Conservation (phyloP, 2,113 vertebrate species). For the Pedionomus torquatus region DNA sequence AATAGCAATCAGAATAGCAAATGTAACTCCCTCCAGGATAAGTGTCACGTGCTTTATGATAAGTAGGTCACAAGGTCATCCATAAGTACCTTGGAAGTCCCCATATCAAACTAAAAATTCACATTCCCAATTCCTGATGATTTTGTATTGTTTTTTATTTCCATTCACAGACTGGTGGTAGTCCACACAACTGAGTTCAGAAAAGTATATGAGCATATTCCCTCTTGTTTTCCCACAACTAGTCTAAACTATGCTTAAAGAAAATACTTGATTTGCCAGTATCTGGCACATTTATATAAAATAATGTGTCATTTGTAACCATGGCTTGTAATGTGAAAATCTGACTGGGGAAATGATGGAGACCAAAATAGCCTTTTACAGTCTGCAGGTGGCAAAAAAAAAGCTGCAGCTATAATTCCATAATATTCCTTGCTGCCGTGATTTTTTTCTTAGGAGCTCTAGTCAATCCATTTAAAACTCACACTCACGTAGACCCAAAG, state of each 20-base stretch:
- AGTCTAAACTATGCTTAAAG: neutral
- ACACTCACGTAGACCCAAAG: neutral
- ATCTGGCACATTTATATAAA: slow-evolving; percentile 16
- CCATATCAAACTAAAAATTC: neutral
- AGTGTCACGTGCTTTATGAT: neutral
- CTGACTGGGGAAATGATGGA: neutral
- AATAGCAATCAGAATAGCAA: neutral
- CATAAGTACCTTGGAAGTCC: neutral
- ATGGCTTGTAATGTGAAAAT: slow-evolving; percentile 28
- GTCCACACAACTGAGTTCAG: neutral
- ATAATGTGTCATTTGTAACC: slow-evolving; percentile 30
- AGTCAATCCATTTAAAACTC: neutral
- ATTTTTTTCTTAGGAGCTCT: neutral
- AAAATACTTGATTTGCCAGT: neutral
- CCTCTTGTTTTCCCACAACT: neutral
- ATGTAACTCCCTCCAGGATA: neutral
- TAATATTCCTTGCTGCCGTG: neutral
- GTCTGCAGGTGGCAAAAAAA: slow-evolving; percentile 24
- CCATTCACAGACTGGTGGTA: neutral
- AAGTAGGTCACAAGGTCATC: neutral
- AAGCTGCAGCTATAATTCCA: neutral
- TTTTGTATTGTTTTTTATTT: neutral
- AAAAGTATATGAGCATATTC: neutral
- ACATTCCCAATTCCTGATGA: neutral
- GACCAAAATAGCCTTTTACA: slow-evolving; percentile 41